Base-by-base conservation (phyloP, 1,140 invertebrate species). In the Copidosoma floridanum region DNA sequence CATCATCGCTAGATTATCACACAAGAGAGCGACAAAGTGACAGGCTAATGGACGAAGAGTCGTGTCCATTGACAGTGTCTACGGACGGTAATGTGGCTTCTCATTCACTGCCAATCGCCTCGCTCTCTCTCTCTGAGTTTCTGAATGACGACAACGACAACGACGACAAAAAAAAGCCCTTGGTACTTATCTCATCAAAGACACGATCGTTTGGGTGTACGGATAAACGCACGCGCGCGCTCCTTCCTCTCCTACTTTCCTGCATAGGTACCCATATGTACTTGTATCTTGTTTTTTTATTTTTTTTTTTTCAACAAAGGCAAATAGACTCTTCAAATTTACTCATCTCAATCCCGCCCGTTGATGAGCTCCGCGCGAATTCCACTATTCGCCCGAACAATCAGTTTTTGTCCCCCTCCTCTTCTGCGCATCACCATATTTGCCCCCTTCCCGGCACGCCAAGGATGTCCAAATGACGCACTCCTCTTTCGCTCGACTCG, bases 1-100 rank as follows among this genome's bases (percentile, higher is more conserved):
- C 71, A 74, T 75, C 74, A 75, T 71, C 69, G 65, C 65, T 68
- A 73, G 71, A 75, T 75, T 75, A 75, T 74, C 67, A 65, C 69
- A 71, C 71, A 73, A 74, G 69, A 72, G 69, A 53, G 37, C 35
- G 37, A 43, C 20, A n/a, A 67, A 64, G 68, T 68, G 67, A 69
- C 66, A 64, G 63, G 58, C 56, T 73, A 73, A 74, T 71, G 65
- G 68, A 57, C 66, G 21, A 32, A n/a, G 27, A 24, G n/a, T 26
- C 16, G 70, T 71, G 69, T 68, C 51, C 70, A 74, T 75, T 75
- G 71, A 70, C 70, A 66, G 65, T 61, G 65, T 67, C 68, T 65
- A 71, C 64, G 43, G 69, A 67, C 65, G n/a, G n/a, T 73, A 74
- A 75, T 71, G 69, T 65, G 44, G 63, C 64, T 66, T 59, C 64